phyloP scores from a whole-genome alignment of 2,113 vertebrate genomes.

The Rhizomys pruinosus region DNA sequence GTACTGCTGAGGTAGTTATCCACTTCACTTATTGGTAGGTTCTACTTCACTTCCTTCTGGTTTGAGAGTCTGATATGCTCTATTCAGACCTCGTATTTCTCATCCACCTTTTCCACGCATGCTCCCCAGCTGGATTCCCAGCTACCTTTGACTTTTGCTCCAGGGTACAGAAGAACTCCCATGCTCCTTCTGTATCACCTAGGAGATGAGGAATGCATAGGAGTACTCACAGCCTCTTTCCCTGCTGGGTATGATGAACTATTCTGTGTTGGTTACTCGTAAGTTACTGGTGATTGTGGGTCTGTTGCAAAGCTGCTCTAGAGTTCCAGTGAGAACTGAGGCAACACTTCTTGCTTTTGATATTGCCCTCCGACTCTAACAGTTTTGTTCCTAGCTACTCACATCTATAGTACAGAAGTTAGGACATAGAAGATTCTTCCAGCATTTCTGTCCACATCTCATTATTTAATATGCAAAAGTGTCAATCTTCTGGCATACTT shows the following conservation, averaged over 20 bases:
- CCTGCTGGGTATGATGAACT: background rate
- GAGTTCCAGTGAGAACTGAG: background rate
- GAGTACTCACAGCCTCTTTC: background rate
- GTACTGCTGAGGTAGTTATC: background rate
- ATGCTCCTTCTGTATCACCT: background rate
- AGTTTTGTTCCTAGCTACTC: background rate
- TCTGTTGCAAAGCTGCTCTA: background rate
- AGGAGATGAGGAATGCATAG: background rate
- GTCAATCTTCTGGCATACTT: background rate
- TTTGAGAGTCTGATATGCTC: background rate
- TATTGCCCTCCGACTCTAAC: background rate
- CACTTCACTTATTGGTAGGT: background rate
- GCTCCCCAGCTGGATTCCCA: background rate
- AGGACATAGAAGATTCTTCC: background rate
- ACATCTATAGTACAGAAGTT: background rate
- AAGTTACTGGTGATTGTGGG: background rate
- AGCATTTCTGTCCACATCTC: background rate
- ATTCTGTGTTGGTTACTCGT: background rate
- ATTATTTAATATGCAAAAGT: background rate
- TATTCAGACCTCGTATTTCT: background rate
- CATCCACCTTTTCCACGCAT: background rate
- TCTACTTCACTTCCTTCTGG: background rate
- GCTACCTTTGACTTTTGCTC: background rate
- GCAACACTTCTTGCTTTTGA: background rate
- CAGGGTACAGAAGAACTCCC: background rate